phyloP scores from a whole-genome alignment of 2,888 invertebrate genomes.

The Drosophila barbarae region DNA sequence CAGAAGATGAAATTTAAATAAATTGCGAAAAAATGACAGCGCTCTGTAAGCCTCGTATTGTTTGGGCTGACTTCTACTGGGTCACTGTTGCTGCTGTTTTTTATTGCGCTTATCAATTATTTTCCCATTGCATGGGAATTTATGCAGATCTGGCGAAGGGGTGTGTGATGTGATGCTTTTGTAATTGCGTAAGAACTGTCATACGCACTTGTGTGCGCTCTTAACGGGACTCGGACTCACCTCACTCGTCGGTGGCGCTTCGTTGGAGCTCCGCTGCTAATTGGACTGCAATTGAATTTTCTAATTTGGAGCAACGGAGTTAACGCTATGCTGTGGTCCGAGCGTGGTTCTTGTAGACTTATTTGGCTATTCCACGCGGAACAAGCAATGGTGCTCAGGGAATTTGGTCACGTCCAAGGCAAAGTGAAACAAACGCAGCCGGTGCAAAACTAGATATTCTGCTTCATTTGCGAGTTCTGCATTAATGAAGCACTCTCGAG shows the following conservation, averaged over 20 bases:
- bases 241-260: conserved; percentile 24
- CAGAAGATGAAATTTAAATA: conserved; percentile 33
- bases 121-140: conserved; percentile 51
- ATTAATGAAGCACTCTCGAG: conserved; percentile 49
- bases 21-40: conserved; percentile 50
- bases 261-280: conserved; percentile 52
- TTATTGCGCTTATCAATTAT: conserved; percentile 65
- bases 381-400: conserved; percentile 39
- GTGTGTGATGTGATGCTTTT: conserved; percentile 14
- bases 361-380: conserved; percentile 19
- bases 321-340: conserved; percentile 9
- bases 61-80: conserved; percentile 8
- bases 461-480: conserved; percentile 49
- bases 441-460: conserved; percentile 65
- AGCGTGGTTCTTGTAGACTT: conserved; percentile 9
- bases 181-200: conserved; percentile 63
- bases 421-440: conserved; percentile 25
- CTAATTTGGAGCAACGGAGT: conserved; percentile 10
- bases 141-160: conserved; percentile 51
- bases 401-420: conserved; percentile 65
- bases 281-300: conserved; percentile 55
- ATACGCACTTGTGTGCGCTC: conserved; percentile 27
- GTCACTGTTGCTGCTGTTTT: conserved; percentile 30
- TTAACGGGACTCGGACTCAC: conserved; percentile 18
- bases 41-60: conserved; percentile 36